phyloP scores from a whole-genome alignment of 2,113 vertebrate genomes.

The Ceyx melanurus region DNA sequence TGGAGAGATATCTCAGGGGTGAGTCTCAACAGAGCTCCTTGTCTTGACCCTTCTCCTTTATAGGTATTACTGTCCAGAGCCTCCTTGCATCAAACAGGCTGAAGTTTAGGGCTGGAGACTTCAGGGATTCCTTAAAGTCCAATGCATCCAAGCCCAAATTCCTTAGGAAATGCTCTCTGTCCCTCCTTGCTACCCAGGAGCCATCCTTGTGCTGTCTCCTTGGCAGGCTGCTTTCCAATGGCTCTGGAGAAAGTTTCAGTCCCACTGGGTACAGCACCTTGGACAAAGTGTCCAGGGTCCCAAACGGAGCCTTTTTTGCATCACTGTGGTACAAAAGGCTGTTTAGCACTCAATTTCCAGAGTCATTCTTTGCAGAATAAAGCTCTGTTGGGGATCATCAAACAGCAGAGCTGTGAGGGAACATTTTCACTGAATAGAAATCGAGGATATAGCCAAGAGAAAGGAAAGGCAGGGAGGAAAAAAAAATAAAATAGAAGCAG shows the following conservation, averaged over 20 bases:
- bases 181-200: background rate
- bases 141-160: background rate
- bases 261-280: background rate
- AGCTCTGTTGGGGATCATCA: background rate
- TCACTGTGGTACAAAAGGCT: background rate
- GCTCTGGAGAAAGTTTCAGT: background rate
- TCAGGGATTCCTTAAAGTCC: background rate
- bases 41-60: background rate
- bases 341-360: background rate
- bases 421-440: background rate
- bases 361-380: background rate
- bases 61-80: background rate
- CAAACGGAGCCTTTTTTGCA: background rate
- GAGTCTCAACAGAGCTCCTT: background rate
- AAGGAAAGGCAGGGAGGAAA: background rate
- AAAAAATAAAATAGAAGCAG: too few species aligned
- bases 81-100: background rate
- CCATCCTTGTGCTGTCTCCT: background rate
- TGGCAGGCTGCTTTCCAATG: background rate
- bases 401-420: background rate
- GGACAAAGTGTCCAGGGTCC: background rate
- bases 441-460: background rate
- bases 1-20: background rate
- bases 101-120: background rate
- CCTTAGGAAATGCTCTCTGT: background rate